These are phyloP conservation scores for Abrostola triplasia DNA, from an alignment of 2,888 invertebrate genomes.

Conservation along the genomic window DNA sequence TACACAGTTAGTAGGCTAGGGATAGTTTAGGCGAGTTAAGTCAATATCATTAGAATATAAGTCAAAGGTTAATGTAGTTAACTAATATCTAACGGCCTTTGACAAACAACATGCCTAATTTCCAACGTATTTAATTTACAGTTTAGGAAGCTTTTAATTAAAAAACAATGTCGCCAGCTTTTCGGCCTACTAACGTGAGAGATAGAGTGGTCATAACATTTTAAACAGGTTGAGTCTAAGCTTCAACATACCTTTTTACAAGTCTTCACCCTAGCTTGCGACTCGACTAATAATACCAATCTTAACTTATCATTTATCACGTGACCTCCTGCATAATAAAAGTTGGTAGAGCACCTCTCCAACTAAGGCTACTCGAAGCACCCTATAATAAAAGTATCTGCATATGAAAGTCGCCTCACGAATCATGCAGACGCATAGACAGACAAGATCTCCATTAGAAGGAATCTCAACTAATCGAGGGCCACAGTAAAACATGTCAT, in stretches of 20 bases:
- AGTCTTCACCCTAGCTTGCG: no score
- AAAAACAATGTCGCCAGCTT: no score
- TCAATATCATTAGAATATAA: slow-evolving; percentile 2
- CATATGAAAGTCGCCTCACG: not conserved
- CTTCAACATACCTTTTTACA: no score
- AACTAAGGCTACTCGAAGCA: slow-evolving; percentile 3
- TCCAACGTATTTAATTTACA: no score
- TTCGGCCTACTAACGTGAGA: no score
- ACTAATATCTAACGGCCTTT: not conserved
- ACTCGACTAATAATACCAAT: no score
- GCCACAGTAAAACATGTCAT: slow-evolving; percentile 32
- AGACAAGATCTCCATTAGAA: slow-evolving; percentile 21
- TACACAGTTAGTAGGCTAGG: slow-evolving; percentile 6
- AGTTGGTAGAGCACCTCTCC: slow-evolving; percentile 3
- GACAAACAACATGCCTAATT: not conserved
- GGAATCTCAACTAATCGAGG: slow-evolving; percentile 53
- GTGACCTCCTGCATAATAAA: not conserved
- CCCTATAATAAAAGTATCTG: not conserved
- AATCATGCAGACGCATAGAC: not conserved
- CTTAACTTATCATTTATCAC: not conserved
- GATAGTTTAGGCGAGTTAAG: not conserved
- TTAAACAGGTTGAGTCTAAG: no score
- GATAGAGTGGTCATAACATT: no score
- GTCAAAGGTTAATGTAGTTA: not conserved
- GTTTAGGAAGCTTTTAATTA: no score